A percentile compares a stretch with the other conserved stretches of the same genome.
These are phyloP conservation scores for Pithys albifrons DNA, from an alignment of 2,113 vertebrate species.

Conservation along the genomic window DNA sequence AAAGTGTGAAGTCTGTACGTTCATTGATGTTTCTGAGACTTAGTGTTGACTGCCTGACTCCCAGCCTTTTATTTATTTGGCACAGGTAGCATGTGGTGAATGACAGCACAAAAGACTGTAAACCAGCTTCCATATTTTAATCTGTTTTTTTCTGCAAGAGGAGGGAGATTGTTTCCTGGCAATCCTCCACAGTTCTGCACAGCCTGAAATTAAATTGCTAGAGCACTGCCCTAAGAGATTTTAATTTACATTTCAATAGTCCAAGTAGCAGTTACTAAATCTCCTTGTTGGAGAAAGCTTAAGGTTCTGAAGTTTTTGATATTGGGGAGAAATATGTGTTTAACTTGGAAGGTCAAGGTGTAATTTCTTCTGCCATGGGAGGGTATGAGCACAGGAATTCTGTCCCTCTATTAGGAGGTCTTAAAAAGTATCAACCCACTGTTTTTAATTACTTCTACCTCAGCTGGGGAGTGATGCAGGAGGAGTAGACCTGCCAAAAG, in stretches of 20 bases:
- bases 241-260: conserved; percentile 44
- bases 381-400: neutral
- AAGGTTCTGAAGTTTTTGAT: neutral
- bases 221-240: neutral
- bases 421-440: neutral
- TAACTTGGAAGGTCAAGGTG: neutral
- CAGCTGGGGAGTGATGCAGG: neutral
- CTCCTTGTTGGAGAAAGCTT: neutral
- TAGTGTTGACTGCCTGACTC: neutral
- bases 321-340: neutral
- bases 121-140: neutral
- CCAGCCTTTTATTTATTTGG: neutral
- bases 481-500: neutral
- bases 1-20: neutral
- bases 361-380: neutral
- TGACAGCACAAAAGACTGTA: neutral
- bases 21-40: neutral
- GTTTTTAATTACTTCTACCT: neutral
- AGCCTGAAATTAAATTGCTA: conserved; percentile 26
- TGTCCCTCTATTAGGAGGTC: neutral
- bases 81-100: neutral
- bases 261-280: neutral
- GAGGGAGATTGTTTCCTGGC: neutral
- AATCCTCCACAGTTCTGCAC: neutral
- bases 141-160: neutral